Percentiles rank a stretch among this genome's conserved stretches.
Conservation (phyloP, 2,888 invertebrate species). For the Branchellion lobata region DNA sequence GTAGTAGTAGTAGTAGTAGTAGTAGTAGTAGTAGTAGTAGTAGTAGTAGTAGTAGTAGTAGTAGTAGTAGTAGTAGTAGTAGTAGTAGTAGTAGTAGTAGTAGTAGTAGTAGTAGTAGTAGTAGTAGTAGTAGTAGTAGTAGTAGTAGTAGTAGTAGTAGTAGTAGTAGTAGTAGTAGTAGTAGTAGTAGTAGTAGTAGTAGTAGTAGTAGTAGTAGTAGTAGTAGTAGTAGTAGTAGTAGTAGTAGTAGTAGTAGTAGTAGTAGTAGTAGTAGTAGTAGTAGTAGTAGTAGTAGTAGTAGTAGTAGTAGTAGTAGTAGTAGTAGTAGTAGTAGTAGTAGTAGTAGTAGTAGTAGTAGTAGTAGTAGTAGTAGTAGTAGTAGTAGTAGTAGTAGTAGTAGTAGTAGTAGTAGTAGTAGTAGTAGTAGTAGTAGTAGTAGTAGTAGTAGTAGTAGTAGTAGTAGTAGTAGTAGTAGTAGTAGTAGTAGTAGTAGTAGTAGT, state of each 20-base stretch:
- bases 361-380: slow-evolving; percentile 33
- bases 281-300: too few species aligned
- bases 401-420: slow-evolving; percentile 32
- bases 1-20: slow-evolving; percentile 8
- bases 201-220: slow-evolving; percentile 42
- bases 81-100: slow-evolving; percentile 11
- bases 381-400: slow-evolving; percentile 34
- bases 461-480: slow-evolving; percentile 34
- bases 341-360: slow-evolving; percentile 32
- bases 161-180: slow-evolving; percentile 39
- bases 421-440: slow-evolving; percentile 34
- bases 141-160: slow-evolving; percentile 38
- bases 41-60: not conserved
- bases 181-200: slow-evolving; percentile 41
- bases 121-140: slow-evolving; percentile 38
- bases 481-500: slow-evolving; percentile 32
- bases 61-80: not conserved
- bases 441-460: slow-evolving; percentile 34
- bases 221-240: slow-evolving; percentile 41
- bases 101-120: not conserved
- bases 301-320: too few species aligned
- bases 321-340: slow-evolving; percentile 32
- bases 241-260: too few species aligned
- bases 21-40: not conserved
- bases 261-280: too few species aligned